Percentiles rank a stretch among this genome's conserved stretches.
Conservation (phyloP, 2,888 invertebrate genomes). For the Conistra vaccinii region DNA sequence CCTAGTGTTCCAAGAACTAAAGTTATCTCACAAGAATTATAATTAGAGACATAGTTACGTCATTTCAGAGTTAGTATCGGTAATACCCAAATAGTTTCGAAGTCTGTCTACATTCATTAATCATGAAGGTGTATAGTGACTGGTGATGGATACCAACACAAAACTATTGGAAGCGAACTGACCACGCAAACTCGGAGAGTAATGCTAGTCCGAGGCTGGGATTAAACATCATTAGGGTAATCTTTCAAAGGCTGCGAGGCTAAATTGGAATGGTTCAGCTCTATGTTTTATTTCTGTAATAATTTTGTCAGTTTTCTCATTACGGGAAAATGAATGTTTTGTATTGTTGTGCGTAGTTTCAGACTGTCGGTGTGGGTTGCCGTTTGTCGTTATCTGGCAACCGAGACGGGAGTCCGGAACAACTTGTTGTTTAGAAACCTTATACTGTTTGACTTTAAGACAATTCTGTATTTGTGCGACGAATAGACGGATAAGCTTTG, state of each 20-base stretch:
- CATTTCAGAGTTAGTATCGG: conserved; percentile 44
- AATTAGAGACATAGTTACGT: conserved; percentile 46
- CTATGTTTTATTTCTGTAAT: conserved; percentile 13
- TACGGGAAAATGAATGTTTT: conserved; percentile 17
- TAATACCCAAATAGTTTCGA: conserved; percentile 57
- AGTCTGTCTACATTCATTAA: conserved; percentile 57
- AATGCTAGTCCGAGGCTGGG: conserved; percentile 16
- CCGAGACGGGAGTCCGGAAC: not conserved
- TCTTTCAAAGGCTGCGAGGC: conserved; percentile 30
- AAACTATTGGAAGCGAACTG: conserved; percentile 57
- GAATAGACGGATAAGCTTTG: conserved; percentile 17
- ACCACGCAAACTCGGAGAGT: conserved; percentile 42
- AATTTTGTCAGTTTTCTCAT: conserved; percentile 20
- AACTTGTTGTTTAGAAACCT: conserved; percentile 21
- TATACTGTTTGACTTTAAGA: conserved; percentile 28
- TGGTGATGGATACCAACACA: conserved; percentile 55
- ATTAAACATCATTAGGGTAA: conserved; percentile 36
- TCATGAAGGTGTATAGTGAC: conserved; percentile 53
- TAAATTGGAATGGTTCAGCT: conserved; percentile 6
- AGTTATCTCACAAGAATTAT: conserved; percentile 39
- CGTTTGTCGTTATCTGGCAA: conserved; percentile 12
- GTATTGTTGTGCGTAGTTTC: conserved; percentile 6
- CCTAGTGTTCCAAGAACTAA: conserved; percentile 8
- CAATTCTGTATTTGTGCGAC: conserved; percentile 9
- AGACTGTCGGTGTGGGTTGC: not conserved